Evolutionary conservation across 1,140 invertebrate genomes (phyloP).

Genomic region (Drepana arcuata): DNA sequence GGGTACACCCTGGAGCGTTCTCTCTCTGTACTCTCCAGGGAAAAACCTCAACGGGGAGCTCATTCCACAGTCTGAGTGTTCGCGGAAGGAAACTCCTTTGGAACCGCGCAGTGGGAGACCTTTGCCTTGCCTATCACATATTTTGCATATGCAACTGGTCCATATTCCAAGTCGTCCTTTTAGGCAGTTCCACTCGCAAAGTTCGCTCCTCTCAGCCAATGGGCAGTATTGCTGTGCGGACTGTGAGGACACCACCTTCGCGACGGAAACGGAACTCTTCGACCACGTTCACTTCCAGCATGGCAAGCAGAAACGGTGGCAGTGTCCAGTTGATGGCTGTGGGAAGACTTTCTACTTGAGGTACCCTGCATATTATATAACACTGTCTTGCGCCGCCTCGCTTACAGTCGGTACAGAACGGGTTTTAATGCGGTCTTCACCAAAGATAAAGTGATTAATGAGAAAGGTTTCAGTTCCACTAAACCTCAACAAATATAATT

Average conservation of each 20-base stretch:
- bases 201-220: slow-evolving; percentile 4
- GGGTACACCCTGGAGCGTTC: neutral
- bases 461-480: no score
- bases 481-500: no score
- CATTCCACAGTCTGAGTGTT: no score
- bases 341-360: slow-evolving; percentile 53
- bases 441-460: no score
- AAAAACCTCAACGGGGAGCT: no score
- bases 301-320: slow-evolving; percentile 43
- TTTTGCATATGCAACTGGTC: neutral
- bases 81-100: no score
- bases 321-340: slow-evolving; percentile 43
- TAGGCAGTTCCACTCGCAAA: slow-evolving; percentile 47
- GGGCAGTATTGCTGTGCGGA: slow-evolving; percentile 32
- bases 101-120: no score
- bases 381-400: no score
- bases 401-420: no score
- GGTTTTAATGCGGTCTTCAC: no score
- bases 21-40: neutral
- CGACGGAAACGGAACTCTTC: slow-evolving; percentile 50
- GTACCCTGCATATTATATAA: no score
- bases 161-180: neutral
- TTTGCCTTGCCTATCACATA: neutral
- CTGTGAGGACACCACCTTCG: slow-evolving; percentile 28
- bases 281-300: slow-evolving; percentile 62